These are phyloP conservation scores for Drosophila setosimentum DNA, from an alignment of 2,888 invertebrate species.

Conservation along the genomic window DNA sequence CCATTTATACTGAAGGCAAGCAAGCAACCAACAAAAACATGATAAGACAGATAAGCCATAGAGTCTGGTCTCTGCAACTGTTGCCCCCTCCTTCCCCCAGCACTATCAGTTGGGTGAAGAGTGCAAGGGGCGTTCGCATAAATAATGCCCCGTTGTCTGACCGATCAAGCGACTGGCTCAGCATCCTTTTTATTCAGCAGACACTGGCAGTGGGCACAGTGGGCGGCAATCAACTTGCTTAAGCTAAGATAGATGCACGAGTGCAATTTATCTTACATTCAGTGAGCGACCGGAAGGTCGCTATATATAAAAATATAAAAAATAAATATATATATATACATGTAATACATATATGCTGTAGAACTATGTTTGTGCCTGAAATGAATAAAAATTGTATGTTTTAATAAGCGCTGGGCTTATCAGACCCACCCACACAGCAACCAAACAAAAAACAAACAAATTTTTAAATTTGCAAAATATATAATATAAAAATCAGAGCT, in stretches of 20 bases:
- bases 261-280: conserved; percentile 33
- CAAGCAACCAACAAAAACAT: conserved; percentile 11
- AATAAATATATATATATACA: conserved; percentile 9
- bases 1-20: conserved; percentile 56
- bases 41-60: conserved; percentile 45
- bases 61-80: conserved; percentile 1
- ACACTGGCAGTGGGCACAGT: conserved; percentile 29
- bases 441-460: conserved; percentile 1
- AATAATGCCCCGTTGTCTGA: conserved; percentile 28
- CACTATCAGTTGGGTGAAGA: conserved; percentile 4
- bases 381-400: conserved; percentile 10
- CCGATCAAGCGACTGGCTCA: conserved; percentile 9
- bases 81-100: too few species aligned
- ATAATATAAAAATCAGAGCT: neutral
- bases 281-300: conserved; percentile 40
- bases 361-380: conserved; percentile 6
- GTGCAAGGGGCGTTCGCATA: conserved; percentile 45
- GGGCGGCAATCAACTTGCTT: conserved; percentile 36
- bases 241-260: neutral
- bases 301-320: conserved; percentile 23
- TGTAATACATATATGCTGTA: too few species aligned
- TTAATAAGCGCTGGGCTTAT: conserved; percentile 35
- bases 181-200: conserved; percentile 40
- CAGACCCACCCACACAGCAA: conserved; percentile 39
- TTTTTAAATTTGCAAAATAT: neutral